A percentile compares a stretch with the other conserved stretches of the same genome.
These are phyloP conservation scores for Nyctalus aviator DNA, from an alignment of 2,797 vertebrate genomes.

Conservation along the genomic window DNA sequence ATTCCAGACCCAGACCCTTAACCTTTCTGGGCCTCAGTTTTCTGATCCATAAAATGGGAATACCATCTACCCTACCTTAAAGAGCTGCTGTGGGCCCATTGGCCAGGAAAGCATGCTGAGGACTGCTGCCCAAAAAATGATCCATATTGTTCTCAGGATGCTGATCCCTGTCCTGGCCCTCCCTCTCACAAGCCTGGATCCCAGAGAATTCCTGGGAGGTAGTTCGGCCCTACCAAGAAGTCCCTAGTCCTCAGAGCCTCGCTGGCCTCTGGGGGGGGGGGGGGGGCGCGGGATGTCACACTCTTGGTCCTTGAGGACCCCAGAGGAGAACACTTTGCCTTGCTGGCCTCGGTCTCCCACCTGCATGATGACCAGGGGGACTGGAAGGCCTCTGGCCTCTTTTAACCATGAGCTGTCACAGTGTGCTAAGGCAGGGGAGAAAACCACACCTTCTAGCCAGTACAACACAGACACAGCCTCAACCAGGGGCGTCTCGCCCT, in stretches of 20 bases:
- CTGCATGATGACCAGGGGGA: neutral
- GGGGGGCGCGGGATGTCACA: too few relatives aligned
- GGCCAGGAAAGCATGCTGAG: neutral
- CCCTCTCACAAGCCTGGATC: neutral
- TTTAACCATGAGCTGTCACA: neutral
- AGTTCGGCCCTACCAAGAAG: neutral
- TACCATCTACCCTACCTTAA: too few relatives aligned
- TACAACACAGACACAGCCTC: neutral
- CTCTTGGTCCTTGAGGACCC: neutral
- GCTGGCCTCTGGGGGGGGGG: neutral
- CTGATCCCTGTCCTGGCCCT: neutral
- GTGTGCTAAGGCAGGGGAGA: neutral
- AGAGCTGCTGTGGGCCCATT: neutral
- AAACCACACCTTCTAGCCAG: neutral
- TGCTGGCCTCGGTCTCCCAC: neutral
- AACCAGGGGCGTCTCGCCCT: neutral
- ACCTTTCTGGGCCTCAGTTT: neutral
- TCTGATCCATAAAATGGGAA: conserved; percentile 2
- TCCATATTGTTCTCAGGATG: neutral
- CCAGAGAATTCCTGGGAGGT: neutral
- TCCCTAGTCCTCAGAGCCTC: neutral
- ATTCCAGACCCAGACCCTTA: neutral
- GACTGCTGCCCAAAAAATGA: neutral
- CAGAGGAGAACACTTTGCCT: neutral
- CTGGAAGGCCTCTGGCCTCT: neutral